Evolutionary conservation across 1,140 invertebrate genomes (phyloP), one percentile per base, ranked within the genome.

Genomic region (Drosophila parabipectinata): DNA sequence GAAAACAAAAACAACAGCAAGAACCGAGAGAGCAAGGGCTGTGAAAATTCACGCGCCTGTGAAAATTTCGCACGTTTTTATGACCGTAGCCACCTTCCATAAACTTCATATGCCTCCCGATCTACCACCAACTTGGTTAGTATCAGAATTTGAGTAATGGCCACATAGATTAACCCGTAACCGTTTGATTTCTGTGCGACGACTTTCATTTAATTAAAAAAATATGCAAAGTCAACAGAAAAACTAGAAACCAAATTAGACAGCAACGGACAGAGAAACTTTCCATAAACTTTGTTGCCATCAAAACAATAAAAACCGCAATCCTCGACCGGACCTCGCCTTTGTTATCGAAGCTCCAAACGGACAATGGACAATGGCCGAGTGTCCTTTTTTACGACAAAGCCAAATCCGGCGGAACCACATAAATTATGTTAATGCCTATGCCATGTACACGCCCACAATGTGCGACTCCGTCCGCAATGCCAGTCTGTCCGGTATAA

Each of bases 61-160:
- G 67, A 81, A 91, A 91, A 90, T 91, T 91, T 91, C 87, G 90
- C 90, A 91, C 90, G 90, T 91, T 90, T 90, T 90, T 90, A 74
- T 75, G 60, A 64, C 62, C 52, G 24, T 34, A 44, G 12, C 61
- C 10, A 9, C 3, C 15, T n/a, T 3, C 15, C 66, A 55, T 39
- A 62, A 67, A 21, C 48, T 53, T 28, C 47, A 6, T 37, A 30
- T 9, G 18, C 12, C 30, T 24, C 18, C 44, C 44, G 24, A 3
- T 8, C 26, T 51, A 50, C 37, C 52, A 41, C 37, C 26, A 28
- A 37, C 30, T 15, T 51, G 21, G 30, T 30, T 28, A 21, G 6
- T 18, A 21, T n/a, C 63, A 45, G 34, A 69, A 56, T 48, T 52
- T 78, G 77, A 75, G 59, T 72, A 79, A 79, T 87, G 74, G 66